These are phyloP conservation scores for Drosophila nannoptera DNA, from an alignment of 1,140 invertebrate species.

Conservation along the genomic window DNA sequence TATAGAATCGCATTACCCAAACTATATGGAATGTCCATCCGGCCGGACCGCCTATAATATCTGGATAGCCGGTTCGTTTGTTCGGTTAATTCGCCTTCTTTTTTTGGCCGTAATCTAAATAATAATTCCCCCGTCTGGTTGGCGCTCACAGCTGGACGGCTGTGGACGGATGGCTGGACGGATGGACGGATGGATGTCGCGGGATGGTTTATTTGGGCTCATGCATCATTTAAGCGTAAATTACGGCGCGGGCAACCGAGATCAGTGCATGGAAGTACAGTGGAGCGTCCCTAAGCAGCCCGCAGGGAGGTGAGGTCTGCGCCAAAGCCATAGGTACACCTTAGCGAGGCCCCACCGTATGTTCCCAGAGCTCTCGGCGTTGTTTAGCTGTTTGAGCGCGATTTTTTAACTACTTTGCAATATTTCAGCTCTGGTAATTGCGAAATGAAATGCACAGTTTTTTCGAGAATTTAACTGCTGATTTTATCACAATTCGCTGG, in stretches of 20 bases:
- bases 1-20: too few relatives aligned
- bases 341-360: conserved; percentile 1
- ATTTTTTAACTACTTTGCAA: conserved; percentile 15
- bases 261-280: conserved; percentile 16
- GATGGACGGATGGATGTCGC: not conserved
- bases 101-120: too few relatives aligned
- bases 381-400: conserved; percentile 1
- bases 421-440: conserved; percentile 29
- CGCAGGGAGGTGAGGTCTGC: not conserved
- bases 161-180: too few relatives aligned
- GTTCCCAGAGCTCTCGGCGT: not conserved
- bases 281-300: not conserved
- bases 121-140: too few relatives aligned
- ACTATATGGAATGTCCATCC: too few relatives aligned
- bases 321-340: not conserved
- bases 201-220: conserved; percentile 17
- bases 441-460: conserved; percentile 13
- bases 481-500: conserved; percentile 7
- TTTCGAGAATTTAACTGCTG: conserved; percentile 3
- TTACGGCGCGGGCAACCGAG: conserved; percentile 26
- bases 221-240: conserved; percentile 47
- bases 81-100: too few relatives aligned
- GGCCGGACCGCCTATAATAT: too few relatives aligned
- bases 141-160: too few relatives aligned
- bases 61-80: too few relatives aligned